Base-by-base conservation (phyloP, 1,140 invertebrate species). In the Drosophila bipectinata region DNA sequence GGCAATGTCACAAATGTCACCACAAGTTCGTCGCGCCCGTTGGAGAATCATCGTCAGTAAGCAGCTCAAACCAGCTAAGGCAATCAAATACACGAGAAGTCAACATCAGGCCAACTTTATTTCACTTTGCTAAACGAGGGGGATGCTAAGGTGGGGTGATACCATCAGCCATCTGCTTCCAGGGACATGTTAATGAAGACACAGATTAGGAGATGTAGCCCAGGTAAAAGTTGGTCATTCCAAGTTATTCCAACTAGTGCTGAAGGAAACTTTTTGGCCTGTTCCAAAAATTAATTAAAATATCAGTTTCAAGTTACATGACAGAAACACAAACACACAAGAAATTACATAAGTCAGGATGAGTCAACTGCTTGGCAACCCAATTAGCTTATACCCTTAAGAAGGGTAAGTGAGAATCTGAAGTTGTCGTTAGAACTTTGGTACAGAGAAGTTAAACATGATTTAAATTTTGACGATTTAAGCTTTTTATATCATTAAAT, bases 271-370 rank as follows among this genome's bases (percentile, higher is more conserved):
- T 79, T 83, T 75, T 59, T 79, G 60, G 26, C 64, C 51, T 49
- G 44, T 72, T 67, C 71, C 75, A 44, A 76, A 79, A 84, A 83
- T 79, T 83, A 83, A 83, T 83, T 83, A 83, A 83, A 83, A 83
- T 80, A 80, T 83, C 79, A 83, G 69, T 83, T 83, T 79, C 75
- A 71, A 57, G 60, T 62, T 62, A 57, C 80, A 74, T 64, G 75
- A 75, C 79, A 79, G 34, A 24, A 18, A 47, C 69, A 68, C 52
- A 41, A 26, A 48, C 39, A 34, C 28, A 51, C 52, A 62, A 58
- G 41, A 57, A 59, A 60, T 76, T 56, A 76, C 55, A 59, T 76
- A 68, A 75, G 48, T 18, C 28, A 52, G 39, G 45, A 41, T 66
- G 48, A 67, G 63, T 67, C 63, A 67, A 53, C 47, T 64, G 18